These are phyloP conservation scores for Nipponacmea schrenckii DNA, from an alignment of 2,888 invertebrate genomes.

Conservation along the genomic window DNA sequence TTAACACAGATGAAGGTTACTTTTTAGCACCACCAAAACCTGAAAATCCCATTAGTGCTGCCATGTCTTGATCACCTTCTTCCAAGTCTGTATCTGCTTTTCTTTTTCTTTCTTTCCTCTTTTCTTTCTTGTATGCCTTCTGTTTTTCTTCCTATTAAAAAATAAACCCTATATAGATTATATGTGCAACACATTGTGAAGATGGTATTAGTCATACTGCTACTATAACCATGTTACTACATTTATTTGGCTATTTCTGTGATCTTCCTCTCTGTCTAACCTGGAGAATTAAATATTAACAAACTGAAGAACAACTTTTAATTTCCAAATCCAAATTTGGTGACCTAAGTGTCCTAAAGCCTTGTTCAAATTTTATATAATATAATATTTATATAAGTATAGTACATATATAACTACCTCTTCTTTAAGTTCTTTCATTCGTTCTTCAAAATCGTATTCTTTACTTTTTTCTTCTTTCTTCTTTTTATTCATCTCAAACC, in stretches of 20 bases:
- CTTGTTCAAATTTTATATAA: too few relatives aligned
- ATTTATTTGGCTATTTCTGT: too few relatives aligned
- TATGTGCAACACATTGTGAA: background rate
- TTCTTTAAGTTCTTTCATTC: slow-evolving; percentile 92
- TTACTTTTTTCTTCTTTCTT: slow-evolving; percentile 95
- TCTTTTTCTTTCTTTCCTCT: slow-evolving; percentile 85
- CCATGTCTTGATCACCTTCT: slow-evolving; percentile 61
- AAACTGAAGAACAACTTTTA: too few relatives aligned
- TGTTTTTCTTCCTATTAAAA: slow-evolving; percentile 83
- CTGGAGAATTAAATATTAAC: too few relatives aligned
- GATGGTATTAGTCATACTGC: too few relatives aligned
- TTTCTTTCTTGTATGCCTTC: slow-evolving; percentile 88
- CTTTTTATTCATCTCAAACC: slow-evolving; percentile 92
- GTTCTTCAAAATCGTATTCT: slow-evolving; percentile 92
- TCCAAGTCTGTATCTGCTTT: slow-evolving; percentile 69
- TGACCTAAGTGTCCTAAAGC: too few relatives aligned
- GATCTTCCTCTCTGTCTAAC: too few relatives aligned
- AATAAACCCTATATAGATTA: slow-evolving; percentile 3
- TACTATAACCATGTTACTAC: too few relatives aligned
- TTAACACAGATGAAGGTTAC: background rate
- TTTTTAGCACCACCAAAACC: slow-evolving; percentile 62
- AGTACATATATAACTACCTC: slow-evolving; percentile 73
- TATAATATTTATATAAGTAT: too few relatives aligned
- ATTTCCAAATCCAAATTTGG: too few relatives aligned
- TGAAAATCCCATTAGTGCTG: slow-evolving; percentile 67